Conservation (phyloP, 2,888 invertebrate genomes). For the Euzophera pinguis region DNA sequence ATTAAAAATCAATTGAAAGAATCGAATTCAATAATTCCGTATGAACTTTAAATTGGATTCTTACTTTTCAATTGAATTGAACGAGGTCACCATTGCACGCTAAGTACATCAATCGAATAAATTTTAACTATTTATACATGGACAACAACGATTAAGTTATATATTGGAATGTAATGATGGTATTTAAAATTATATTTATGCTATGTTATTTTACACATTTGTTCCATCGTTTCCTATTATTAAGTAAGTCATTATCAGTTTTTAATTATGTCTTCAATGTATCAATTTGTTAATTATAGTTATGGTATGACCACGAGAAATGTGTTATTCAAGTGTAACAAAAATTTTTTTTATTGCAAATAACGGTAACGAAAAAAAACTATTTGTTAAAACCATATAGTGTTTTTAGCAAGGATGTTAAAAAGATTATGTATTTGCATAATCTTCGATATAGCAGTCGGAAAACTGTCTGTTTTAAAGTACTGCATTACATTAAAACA, state of each 20-base stretch:
- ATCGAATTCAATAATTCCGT: background rate
- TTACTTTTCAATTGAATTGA: slow-evolving; percentile 6
- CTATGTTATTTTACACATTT: slow-evolving; percentile 9
- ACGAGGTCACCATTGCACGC: slow-evolving; percentile 7
- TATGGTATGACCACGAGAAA: too few relatives aligned
- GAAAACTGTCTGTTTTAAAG: too few relatives aligned
- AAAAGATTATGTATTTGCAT: too few relatives aligned
- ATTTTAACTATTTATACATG: slow-evolving; percentile 9
- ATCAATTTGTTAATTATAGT: too few relatives aligned
- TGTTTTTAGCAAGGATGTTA: too few relatives aligned
- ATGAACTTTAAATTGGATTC: slow-evolving; percentile 3
- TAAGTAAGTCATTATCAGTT: background rate
- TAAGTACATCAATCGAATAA: slow-evolving; percentile 45
- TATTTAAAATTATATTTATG: slow-evolving; percentile 10
- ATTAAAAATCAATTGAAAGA: slow-evolving; percentile 13
- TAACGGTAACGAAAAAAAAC: too few relatives aligned
- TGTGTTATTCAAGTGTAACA: too few relatives aligned
- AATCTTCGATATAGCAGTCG: too few relatives aligned
- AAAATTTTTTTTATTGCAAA: too few relatives aligned
- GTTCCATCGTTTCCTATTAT: background rate
- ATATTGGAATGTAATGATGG: slow-evolving; percentile 18
- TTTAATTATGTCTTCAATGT: background rate
- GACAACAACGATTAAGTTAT: slow-evolving; percentile 11
- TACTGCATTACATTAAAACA: too few relatives aligned
- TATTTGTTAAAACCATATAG: too few relatives aligned